A percentile compares a stretch with the other conserved stretches of the same genome.
Conservation (phyloP, 2,797 vertebrate genomes). For the Chromis chromis region DNA sequence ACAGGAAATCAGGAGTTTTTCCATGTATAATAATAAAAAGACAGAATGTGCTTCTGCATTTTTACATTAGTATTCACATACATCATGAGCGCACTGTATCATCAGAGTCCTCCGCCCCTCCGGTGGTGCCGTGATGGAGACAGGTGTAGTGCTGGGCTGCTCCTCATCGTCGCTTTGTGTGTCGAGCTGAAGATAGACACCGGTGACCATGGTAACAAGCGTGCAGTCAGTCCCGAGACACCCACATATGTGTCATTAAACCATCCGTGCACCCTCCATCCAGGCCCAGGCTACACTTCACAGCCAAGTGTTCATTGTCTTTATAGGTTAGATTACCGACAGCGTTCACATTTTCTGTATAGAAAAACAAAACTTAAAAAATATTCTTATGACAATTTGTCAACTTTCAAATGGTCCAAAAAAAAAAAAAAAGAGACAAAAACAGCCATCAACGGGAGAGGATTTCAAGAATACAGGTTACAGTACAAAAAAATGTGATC, state of each 20-base stretch:
- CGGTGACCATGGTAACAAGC: conserved; percentile 61
- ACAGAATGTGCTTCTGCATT: conserved; percentile 86
- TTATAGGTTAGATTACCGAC: conserved; percentile 64
- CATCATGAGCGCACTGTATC: conserved; percentile 66
- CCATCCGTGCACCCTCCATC: conserved; percentile 17
- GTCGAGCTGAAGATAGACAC: conserved; percentile 44
- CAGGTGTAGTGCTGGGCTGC: conserved; percentile 57
- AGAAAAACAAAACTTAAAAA: conserved; percentile 66
- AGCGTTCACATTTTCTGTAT: conserved; percentile 80
- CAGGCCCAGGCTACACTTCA: conserved; percentile 53
- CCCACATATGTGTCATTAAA: conserved; percentile 42
- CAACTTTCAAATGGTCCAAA: conserved; percentile 66
- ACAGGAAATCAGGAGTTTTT: conserved; percentile 80
- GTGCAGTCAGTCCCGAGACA: conserved; percentile 53
- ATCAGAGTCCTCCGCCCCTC: conserved; percentile 67
- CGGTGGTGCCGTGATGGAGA: conserved; percentile 54
- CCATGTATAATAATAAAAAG: conserved; percentile 78
- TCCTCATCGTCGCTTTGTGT: conserved; percentile 27
- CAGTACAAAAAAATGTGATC: conserved; percentile 81
- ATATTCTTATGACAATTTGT: conserved; percentile 50
- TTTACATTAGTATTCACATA: conserved; percentile 85
- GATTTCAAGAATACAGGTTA: conserved; percentile 85
- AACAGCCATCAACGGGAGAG: conserved; percentile 67
- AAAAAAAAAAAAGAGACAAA: conserved; percentile 50
- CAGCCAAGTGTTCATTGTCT: conserved; percentile 72